Percentiles rank a stretch among this genome's conserved stretches.
These are phyloP conservation scores for Hydrotaea cyrtoneurina DNA, from an alignment of 2,888 invertebrate species.

Conservation along the genomic window DNA sequence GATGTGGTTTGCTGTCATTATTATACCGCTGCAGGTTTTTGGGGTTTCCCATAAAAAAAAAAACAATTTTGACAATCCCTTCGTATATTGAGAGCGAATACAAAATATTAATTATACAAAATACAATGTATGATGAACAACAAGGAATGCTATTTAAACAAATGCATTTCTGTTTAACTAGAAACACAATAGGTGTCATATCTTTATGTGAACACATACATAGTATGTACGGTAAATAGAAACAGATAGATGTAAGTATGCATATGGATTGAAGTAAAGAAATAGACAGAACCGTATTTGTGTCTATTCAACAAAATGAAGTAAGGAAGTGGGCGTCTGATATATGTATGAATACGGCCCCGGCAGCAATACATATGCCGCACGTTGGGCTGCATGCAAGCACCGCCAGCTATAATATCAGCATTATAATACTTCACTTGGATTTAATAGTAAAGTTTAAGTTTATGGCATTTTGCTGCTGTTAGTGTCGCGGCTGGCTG, in stretches of 20 bases:
- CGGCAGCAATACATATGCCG: neutral
- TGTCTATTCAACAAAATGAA: neutral
- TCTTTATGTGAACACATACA: neutral
- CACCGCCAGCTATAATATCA: neutral
- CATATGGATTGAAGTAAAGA: neutral
- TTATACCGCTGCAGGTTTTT: too few species aligned
- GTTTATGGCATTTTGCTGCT: constrained; percentile 65
- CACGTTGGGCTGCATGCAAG: neutral
- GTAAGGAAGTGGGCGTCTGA: constrained; percentile 65
- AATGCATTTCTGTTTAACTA: neutral
- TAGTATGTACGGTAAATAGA: neutral
- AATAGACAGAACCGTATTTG: neutral
- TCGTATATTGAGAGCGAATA: too few species aligned
- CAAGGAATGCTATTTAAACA: neutral
- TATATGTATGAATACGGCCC: too few species aligned
- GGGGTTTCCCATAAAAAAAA: too few species aligned
- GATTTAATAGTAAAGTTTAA: constrained; percentile 57
- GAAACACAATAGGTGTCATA: constrained; percentile 7
- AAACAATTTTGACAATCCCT: neutral
- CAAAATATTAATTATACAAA: too few species aligned
- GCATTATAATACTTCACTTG: constrained; percentile 6
- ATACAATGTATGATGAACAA: neutral
- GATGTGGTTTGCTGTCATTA: too few species aligned
- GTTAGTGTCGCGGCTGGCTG: neutral
- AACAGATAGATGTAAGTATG: neutral